Base-by-base conservation (phyloP, 1,140 invertebrate genomes). In the Drosophila baimaii region DNA sequence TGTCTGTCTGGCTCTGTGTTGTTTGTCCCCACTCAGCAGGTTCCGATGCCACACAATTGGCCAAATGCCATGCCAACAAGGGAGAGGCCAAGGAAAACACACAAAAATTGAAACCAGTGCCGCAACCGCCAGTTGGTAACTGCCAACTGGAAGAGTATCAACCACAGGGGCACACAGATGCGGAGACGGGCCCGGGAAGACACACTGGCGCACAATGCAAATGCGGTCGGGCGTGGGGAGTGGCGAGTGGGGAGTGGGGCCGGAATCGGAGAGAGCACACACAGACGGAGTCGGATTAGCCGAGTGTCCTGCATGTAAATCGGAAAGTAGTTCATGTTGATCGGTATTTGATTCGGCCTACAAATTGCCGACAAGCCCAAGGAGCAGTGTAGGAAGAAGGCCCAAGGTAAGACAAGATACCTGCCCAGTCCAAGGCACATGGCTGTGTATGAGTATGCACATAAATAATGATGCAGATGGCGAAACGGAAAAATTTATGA, bases 101-200 rank as follows among this genome's bases (percentile, higher is more conserved):
- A 77, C 73, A 70, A 77, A 77, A 77, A 77, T 77, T 68, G 64
- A 69, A 77, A 77, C 64, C 75, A 77, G 73, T 69, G 56, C 64
- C 73, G 44, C 75, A 77, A 77, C 75, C 64, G 74, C 63, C 64
- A 70, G 63, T 77, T 77, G 72, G 72, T 56, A 52, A 66, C 66
- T 71, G 65, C 41, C 68, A 70, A 44, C 68, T 55, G 65, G 69
- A 70, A 71, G 68, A 71, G 68, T 70, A 70, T 70, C 68, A 77
- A 56, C 70, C 58, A 56, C 63, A 77, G 43, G 61, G 33, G 39
- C 39, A 74, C 46, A 31, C 51, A 72, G 49, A 52, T 52, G 49
- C 54, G 27, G 21, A 46, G 10, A 33, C 43, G 51, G 13, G 21
- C 12, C 55, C 17, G 39, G 39, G 49, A 54, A 63, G 35, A 57